These are phyloP conservation scores for Podabrus alpinus DNA, from an alignment of 2,888 invertebrate genomes.

Conservation along the genomic window DNA sequence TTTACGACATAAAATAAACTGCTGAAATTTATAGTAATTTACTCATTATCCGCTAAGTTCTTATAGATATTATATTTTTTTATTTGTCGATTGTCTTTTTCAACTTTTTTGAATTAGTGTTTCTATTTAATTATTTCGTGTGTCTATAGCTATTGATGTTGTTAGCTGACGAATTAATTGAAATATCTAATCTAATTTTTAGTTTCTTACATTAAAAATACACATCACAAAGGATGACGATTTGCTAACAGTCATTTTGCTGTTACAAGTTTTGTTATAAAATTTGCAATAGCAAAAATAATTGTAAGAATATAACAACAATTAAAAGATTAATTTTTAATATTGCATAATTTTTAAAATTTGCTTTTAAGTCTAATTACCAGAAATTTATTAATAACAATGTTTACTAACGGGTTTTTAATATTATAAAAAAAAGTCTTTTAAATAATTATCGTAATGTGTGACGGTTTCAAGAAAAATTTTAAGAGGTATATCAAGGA, in stretches of 20 bases:
- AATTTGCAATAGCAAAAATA: neutral
- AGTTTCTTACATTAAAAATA: constrained; percentile 38
- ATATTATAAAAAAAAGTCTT: neutral
- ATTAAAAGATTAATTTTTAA: constrained; percentile 17
- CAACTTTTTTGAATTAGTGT: constrained; percentile 24
- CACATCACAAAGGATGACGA: constrained; percentile 30
- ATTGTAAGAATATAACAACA: constrained; percentile 17
- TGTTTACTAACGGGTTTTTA: neutral
- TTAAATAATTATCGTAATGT: neutral
- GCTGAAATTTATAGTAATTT: neutral
- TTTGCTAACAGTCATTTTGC: constrained; percentile 14
- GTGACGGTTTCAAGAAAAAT: neutral
- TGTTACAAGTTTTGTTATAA: neutral
- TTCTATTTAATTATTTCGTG: constrained; percentile 46
- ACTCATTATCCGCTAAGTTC: constrained; percentile 17
- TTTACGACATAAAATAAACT: neutral
- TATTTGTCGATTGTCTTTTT: constrained; percentile 26
- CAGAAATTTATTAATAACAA: neutral
- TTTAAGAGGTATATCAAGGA: constrained; percentile 1
- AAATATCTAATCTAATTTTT: constrained; percentile 35
- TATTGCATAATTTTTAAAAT: constrained; percentile 21
- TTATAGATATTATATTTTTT: constrained; percentile 6
- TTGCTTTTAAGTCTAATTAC: neutral
- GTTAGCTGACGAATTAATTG: constrained; percentile 45
- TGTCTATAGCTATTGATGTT: constrained; percentile 50